Base-by-base conservation (phyloP, 1,140 invertebrate genomes). In the Lycorma delicatula region DNA sequence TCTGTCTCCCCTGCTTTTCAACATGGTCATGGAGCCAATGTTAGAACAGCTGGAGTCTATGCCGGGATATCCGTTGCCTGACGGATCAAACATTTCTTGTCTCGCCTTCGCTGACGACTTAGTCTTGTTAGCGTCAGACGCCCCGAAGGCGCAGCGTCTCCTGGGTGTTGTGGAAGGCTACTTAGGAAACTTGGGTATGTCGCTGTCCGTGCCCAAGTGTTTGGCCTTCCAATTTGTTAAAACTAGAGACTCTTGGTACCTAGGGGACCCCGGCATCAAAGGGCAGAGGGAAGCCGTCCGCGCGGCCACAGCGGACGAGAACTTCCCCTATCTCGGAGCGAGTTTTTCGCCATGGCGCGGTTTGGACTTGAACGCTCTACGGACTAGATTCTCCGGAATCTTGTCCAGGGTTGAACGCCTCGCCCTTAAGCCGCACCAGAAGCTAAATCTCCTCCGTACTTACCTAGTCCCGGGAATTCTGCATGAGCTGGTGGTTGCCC, bases 1-100 rank as follows among this genome's bases (percentile, higher is more conserved):
- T 0, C 49, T 74, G 1, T 60, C 62, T 1, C 63, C 63, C 1
- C 9, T 69, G 13, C 58, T 72, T 4, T 73, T 72, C 29, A 70
- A 71, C 28, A 36, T 68, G 44, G 61, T 63, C 2, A 59, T 72
- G 41, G 66, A 71, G 22, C 66, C 49, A 11, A n/a, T 62, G 11
- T 22, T 67, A 9, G n/a, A 27, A 7, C 4, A 1, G 11, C 29
- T 64, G 27, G 26, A 61, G 20, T 22, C 29, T 2, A 22, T 16
- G 12, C 26, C 22, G 0, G 54, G 53, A 0, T 56, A n/a, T 48
- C 9, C 9, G 1, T 2, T 55, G 47, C 18, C 18, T 16, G n/a
- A 27, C 0, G 61, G 49, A 36, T 26, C 13, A 7, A 52, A 54
- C 20, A 41, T 47, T 11, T 18, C 51, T 18, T 23, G 25, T 12